Percentiles rank a stretch among this genome's conserved stretches.
Conservation (phyloP, 2,113 vertebrate species). For the Anolis sagrei region DNA sequence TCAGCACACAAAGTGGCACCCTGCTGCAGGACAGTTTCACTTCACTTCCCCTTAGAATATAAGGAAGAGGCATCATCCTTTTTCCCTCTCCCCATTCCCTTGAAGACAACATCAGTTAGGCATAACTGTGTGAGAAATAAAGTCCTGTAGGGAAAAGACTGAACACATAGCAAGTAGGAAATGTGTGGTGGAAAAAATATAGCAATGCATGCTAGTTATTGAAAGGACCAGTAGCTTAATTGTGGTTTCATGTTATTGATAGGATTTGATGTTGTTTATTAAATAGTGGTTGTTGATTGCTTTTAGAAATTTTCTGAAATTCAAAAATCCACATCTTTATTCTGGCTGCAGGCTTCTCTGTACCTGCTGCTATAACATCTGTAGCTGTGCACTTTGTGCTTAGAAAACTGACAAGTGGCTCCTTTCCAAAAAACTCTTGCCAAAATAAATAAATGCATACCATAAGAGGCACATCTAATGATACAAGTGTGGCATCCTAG, state of each 20-base stretch:
- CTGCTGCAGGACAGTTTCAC: background rate
- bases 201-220: background rate
- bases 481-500: conserved; percentile 41
- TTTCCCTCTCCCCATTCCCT: background rate
- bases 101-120: background rate
- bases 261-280: background rate
- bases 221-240: background rate
- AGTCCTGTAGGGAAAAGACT: background rate
- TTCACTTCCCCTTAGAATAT: background rate
- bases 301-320: conserved; percentile 1
- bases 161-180: background rate
- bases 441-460: conserved; percentile 69
- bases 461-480: conserved; percentile 32
- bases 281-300: background rate
- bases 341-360: conserved; percentile 36
- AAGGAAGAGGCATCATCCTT: background rate
- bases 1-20: background rate
- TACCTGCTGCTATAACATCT: conserved; percentile 47
- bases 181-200: background rate
- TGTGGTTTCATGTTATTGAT: background rate
- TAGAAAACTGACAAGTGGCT: conserved; percentile 63
- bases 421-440: conserved; percentile 59
- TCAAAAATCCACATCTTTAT: conserved; percentile 37
- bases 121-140: background rate
- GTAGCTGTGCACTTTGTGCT: conserved; percentile 23